These are phyloP conservation scores for Leptinotarsa tumamoca DNA, from an alignment of 2,888 invertebrate species.

Conservation along the genomic window DNA sequence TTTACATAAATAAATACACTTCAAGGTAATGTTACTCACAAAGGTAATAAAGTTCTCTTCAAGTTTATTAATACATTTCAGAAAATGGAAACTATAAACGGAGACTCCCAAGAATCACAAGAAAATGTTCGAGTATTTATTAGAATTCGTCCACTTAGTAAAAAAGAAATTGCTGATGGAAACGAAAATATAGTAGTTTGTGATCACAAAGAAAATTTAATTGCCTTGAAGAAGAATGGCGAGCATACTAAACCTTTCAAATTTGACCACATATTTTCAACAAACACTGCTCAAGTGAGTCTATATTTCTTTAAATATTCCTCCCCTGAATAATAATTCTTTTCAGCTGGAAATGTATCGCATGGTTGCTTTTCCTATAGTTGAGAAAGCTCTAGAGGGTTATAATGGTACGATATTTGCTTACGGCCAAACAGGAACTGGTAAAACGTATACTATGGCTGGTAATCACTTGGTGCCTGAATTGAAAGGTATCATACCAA, in stretches of 20 bases:
- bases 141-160: constrained; percentile 91
- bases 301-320: background rate
- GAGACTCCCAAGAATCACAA: constrained; percentile 47
- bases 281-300: constrained; percentile 83
- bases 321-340: background rate
- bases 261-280: constrained; percentile 95
- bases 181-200: constrained; percentile 81
- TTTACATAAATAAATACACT: constrained; percentile 25
- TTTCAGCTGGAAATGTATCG: constrained; percentile 92
- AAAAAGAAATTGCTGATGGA: constrained; percentile 81
- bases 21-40: constrained; percentile 34
- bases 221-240: constrained; percentile 82
- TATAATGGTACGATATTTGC: constrained; percentile 96
- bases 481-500: constrained; percentile 95
- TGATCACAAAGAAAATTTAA: constrained; percentile 80
- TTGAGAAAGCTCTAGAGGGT: constrained; percentile 95
- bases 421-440: constrained; percentile 95
- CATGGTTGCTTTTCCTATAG: constrained; percentile 94
- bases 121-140: constrained; percentile 98
- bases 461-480: constrained; percentile 90
- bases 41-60: constrained; percentile 12
- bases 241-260: constrained; percentile 83
- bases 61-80: constrained; percentile 4
- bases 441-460: constrained; percentile 99
- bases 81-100: constrained; percentile 48